Conservation (phyloP, 2,113 vertebrate species). For the Cisticola juncidis region DNA sequence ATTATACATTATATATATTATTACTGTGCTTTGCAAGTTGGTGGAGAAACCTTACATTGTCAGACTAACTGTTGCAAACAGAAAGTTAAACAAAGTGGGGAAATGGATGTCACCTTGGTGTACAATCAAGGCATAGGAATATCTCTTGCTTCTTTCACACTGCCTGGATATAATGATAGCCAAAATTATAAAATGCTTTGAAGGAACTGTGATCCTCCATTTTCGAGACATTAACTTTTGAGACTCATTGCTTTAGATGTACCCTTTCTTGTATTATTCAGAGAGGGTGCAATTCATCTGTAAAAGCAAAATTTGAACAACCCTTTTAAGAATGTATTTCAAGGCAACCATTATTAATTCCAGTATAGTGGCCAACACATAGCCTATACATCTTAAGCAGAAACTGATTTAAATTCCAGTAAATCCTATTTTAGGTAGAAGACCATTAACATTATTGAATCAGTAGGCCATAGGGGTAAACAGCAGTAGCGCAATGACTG, state of each 20-base stretch:
- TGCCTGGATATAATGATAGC: not conserved
- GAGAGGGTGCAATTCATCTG: not conserved
- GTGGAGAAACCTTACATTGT: not conserved
- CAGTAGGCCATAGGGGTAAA: conserved; percentile 16
- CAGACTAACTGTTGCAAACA: not conserved
- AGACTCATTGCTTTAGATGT: not conserved
- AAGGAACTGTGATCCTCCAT: not conserved
- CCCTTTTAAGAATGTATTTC: not conserved
- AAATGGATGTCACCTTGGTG: not conserved
- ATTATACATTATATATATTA: not conserved
- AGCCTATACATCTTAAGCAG: not conserved
- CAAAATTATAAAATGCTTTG: not conserved
- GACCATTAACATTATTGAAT: conserved; percentile 38
- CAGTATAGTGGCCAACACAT: not conserved
- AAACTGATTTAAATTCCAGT: not conserved
- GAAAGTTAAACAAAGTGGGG: not conserved
- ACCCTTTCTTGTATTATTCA: not conserved
- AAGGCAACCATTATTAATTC: not conserved
- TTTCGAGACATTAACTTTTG: not conserved
- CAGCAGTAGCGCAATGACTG: not conserved
- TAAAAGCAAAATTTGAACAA: not conserved
- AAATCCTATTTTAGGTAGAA: conserved; percentile 14
- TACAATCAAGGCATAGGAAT: not conserved
- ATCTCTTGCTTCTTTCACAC: not conserved
- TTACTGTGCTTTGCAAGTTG: not conserved